These are phyloP conservation scores for Rhabdomys pumilio DNA, from an alignment of 2,797 vertebrate species.

Conservation along the genomic window DNA sequence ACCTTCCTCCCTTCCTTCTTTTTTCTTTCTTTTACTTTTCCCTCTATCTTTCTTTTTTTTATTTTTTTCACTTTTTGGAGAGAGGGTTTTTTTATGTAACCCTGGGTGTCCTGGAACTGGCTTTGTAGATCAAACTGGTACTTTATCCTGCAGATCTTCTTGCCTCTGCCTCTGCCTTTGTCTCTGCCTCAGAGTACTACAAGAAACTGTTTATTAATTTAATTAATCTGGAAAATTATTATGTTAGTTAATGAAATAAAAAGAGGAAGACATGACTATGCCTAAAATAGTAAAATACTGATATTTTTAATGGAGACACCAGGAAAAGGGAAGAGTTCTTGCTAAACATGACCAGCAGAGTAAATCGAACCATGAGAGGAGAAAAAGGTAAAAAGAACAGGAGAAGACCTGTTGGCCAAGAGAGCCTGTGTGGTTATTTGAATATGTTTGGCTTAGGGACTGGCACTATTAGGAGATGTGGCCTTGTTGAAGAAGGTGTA, in stretches of 20 bases:
- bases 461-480: not conserved
- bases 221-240: not conserved
- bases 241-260: not conserved
- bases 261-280: no score
- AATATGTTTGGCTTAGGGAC: not conserved
- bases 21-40: not conserved
- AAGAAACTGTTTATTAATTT: not conserved
- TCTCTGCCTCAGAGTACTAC: no score
- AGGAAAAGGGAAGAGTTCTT: not conserved
- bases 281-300: not conserved
- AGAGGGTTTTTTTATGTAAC: not conserved
- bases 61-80: not conserved
- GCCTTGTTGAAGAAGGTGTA: not conserved
- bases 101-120: not conserved
- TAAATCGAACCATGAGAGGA: not conserved
- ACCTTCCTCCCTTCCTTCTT: not conserved
- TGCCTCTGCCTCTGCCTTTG: not conserved
- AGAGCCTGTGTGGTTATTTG: not conserved
- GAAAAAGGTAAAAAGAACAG: not conserved
- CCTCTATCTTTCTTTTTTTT: not conserved
- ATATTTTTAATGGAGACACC: not conserved
- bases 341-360: not conserved
- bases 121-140: not conserved
- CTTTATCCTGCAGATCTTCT: not conserved
- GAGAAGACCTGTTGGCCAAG: no score